These are phyloP conservation scores for Ictalurus punctatus DNA, from an alignment of 2,113 vertebrate species.

Conservation along the genomic window DNA sequence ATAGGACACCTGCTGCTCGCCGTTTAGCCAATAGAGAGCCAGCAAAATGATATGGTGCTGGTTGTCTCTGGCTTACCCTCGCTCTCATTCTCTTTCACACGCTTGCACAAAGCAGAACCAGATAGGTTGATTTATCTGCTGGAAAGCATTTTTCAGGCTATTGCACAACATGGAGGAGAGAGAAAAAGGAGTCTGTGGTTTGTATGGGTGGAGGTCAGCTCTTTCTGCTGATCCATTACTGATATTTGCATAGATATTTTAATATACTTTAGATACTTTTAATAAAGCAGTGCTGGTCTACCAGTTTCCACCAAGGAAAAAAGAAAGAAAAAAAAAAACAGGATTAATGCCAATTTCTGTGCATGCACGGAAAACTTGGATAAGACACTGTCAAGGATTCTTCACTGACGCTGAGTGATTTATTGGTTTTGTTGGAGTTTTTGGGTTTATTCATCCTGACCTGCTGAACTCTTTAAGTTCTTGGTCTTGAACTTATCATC, in stretches of 20 bases:
- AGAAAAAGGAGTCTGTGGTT: slow-evolving; percentile 14
- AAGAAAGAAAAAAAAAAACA: background rate
- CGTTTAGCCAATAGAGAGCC: slow-evolving; percentile 51
- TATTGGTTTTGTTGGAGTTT: background rate
- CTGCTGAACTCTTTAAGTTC: background rate
- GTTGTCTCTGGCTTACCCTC: slow-evolving; percentile 26
- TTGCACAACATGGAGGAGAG: slow-evolving; percentile 7
- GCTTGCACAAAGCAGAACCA: background rate
- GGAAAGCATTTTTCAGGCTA: slow-evolving; percentile 32
- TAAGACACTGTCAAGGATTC: background rate
- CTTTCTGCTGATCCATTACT: slow-evolving; percentile 29
- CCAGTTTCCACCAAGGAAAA: slow-evolving; percentile 7
- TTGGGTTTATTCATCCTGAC: background rate
- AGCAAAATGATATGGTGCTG: background rate
- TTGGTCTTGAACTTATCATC: background rate
- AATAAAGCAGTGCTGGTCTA: slow-evolving; percentile 30
- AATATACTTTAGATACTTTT: background rate
- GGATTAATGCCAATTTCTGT: background rate
- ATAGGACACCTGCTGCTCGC: slow-evolving; percentile 58
- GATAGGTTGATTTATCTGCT: slow-evolving; percentile 31
- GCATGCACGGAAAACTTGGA: background rate
- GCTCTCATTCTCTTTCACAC: slow-evolving; percentile 20
- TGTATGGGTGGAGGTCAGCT: slow-evolving; percentile 26
- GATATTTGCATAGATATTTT: slow-evolving; percentile 34
- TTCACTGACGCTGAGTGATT: background rate